Evolutionary conservation across 1,140 invertebrate genomes (phyloP), one percentile per base, ranked within the genome.

Genomic region (Campoletis sonorensis): DNA sequence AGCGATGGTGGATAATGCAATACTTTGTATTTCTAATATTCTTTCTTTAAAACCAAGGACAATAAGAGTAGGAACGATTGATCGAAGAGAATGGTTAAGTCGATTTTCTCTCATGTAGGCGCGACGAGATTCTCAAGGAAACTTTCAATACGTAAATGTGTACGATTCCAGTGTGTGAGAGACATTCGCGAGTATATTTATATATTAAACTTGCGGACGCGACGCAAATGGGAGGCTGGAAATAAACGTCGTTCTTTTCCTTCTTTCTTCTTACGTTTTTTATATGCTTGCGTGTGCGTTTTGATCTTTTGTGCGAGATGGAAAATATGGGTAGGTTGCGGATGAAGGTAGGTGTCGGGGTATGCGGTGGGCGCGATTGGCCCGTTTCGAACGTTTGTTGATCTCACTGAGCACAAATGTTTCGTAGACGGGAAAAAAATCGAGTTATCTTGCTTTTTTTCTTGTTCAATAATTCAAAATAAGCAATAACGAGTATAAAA

Each of bases 311-410:
- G 67, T 70, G 40, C 40, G 30, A 70, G 67, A 30, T 33, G 33
- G 26, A 70, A 21, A 70, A 21, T 33, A 1, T 33, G 33, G 67
- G 67, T 70, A 70, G 67, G 30, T 21, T 70, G 67, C 67, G 67
- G 67, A 70, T 70, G 30, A n/a, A 70, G 67, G 67, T 70, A 70
- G 67, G 67, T 70, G 67, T 70, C 67, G 67, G 30, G 67, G 67
- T 70, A 70, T 70, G 67, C 30, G 33, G 67, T 70, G 67, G 67
- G 67, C 30, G 27, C 30, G 27, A 70, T 15, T 70, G 67, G 10
- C 67, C 27, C 30, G 67, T 70, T 70, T 30, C 26, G 67, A 30
- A 1, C 67, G 30, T 70, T 70, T 70, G 13, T 70, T 70, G 13
- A 33, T 70, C 67, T 18, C 67, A 15, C 67, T 64, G n/a, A 11